Base-by-base conservation (phyloP, 2,113 vertebrate species). In the Ceyx melanurus region DNA sequence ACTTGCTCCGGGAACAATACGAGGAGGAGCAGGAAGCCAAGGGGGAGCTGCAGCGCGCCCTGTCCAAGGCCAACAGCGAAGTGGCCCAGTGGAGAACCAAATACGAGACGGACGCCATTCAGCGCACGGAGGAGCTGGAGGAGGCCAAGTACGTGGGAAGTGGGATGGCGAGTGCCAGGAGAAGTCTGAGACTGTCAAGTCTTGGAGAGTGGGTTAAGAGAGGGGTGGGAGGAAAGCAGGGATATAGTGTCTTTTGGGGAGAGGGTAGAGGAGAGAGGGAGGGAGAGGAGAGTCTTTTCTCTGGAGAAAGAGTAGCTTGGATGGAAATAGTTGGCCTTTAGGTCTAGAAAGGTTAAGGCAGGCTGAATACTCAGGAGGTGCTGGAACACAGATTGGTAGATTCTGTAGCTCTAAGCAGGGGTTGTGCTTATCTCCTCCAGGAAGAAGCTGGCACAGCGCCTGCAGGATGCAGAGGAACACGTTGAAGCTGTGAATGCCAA, bases 401-500 rank as follows among this genome's bases (percentile, higher is more conserved):
- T 25, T 26, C 50, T 53, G 22, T 53, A 53, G 54, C 31, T 57
- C 54, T n/a, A 57, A 19, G 10, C 31, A 31, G 54, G 23, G 19
- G 31, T 48, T 86, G 26, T 61, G 3, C 42, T 80, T 68, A 23
- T 7, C 33, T 29, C 54, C 37, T 54, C 68, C 89, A 98, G 98
- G 97, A 99, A 98, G 86, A 99, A 98, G 91, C 97, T 99, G 61
- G 98, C 98, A 77, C 98, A 73, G 70, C 70, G 76, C 46, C 97
- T 99, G 31, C 98, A 99, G 94, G 99, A 99, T n/a, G 98, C 98
- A 50, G 98, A 99, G 88, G 98, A 97, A 42, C 96, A 37, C 35
- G 35, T 37, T 37, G 35, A 37, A 37, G 35, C 35, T 37, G 35
- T 37, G 35, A 37, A 37, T 37, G 35, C 35, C 35, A 37, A 37